Evolutionary conservation across 2,797 vertebrate genomes (phyloP), one percentile per base, ranked within the genome.

Genomic region (Acipenser transmontanus): DNA sequence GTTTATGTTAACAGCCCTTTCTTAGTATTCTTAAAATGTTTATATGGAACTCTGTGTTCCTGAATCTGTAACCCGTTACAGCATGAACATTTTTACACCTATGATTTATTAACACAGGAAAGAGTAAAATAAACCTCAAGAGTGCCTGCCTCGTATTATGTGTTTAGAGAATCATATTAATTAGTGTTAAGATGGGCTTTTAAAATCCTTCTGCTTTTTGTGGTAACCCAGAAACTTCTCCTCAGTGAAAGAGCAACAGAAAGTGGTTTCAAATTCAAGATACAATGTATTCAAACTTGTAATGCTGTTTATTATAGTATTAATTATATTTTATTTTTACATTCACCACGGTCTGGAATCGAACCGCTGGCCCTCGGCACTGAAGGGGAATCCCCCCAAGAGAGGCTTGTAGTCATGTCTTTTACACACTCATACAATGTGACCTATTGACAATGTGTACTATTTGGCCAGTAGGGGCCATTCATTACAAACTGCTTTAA

Each of bases 1-100:
- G 88, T 87, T 89, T 88, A 89, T 12, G 78, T 73, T 80, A 83
- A 74, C 73, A 82, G 80, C 73, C 76, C 72, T 69, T 67, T 66
- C 49, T 78, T 63, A 61, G 65, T 68, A 13, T 66, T 64, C 60
- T 61, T 67, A 57, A 62, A 68, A 70, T 66, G 66, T 68, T 63
- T 80, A 63, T 62, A 63, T 49, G 47, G 51, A 47, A 65, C 71
- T 78, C 63, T 59, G 59, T 68, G 69, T 20, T 47, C 47, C 17
- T 61, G 7, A 7, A 34, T 9, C 4, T 61, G 47, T 47, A 61
- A 61, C 9, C 8, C 7, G 4, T 7, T n/a, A 66, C 80, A 81
- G 82, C 82, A 34, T 34, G 59, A 67, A 64, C 59, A 6, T 11
- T 69, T 60, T 61, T 59, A 34, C 66, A 70, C 73, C 69, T 66